These are phyloP conservation scores for Steinernema khuongi DNA, from an alignment of 1,140 invertebrate genomes.

Conservation along the genomic window DNA sequence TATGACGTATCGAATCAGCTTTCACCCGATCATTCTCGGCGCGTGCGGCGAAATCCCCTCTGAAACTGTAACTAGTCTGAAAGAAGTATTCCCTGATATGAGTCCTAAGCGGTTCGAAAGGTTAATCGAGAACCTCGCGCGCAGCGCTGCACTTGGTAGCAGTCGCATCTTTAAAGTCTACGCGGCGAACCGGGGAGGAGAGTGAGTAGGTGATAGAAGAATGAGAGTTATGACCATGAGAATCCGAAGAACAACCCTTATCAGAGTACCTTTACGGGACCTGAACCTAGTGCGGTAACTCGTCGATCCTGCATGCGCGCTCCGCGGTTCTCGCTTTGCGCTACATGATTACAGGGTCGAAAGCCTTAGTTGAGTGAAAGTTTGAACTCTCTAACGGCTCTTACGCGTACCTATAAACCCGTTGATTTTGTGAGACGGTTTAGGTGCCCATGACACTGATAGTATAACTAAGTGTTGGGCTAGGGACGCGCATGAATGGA, in stretches of 20 bases:
- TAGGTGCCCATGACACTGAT: neutral
- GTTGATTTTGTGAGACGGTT: neutral
- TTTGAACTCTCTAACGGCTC: too few species aligned
- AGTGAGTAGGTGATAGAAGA: neutral
- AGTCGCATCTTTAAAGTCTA: neutral
- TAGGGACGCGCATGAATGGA: conserved; percentile 70
- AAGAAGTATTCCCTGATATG: neutral
- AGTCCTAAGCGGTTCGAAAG: neutral
- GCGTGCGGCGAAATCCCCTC: neutral
- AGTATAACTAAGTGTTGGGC: conserved; percentile 34
- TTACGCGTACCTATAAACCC: neutral
- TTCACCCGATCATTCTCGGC: neutral
- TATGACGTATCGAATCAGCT: neutral
- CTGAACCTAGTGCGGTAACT: too few species aligned
- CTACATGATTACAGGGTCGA: too few species aligned
- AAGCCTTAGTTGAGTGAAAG: too few species aligned
- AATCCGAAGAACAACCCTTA: too few species aligned
- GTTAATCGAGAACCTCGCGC: neutral
- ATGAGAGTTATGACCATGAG: neutral
- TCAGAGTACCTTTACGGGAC: too few species aligned
- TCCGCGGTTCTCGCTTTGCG: too few species aligned
- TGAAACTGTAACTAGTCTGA: neutral
- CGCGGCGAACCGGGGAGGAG: too few species aligned
- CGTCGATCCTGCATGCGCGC: too few species aligned
- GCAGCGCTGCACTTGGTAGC: neutral